Conservation (phyloP, 2,888 invertebrate species). For the Petrolisthes cinctipes region DNA sequence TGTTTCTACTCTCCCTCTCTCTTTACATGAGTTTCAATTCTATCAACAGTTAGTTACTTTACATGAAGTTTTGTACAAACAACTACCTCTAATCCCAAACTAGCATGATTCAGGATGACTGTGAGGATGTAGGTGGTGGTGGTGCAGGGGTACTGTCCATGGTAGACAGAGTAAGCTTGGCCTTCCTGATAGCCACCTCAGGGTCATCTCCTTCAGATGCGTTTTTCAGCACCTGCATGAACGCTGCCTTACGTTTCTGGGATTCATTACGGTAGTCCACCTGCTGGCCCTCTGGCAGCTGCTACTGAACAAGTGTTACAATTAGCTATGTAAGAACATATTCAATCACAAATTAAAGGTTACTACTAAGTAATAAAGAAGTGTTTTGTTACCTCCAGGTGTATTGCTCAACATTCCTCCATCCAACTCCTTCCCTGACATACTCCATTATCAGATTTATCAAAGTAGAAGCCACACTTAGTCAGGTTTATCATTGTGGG, state of each 20-base stretch:
- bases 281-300: slow-evolving; percentile 36
- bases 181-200: slow-evolving; percentile 27
- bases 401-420: neutral
- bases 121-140: too few species aligned
- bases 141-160: too few species aligned
- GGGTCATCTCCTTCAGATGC: slow-evolving; percentile 38
- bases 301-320: slow-evolving; percentile 14
- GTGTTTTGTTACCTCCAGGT: too few species aligned
- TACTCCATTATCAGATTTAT: too few species aligned
- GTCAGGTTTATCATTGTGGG: too few species aligned
- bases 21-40: too few species aligned
- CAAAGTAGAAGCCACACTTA: too few species aligned
- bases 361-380: neutral
- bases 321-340: neutral
- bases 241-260: slow-evolving; percentile 24
- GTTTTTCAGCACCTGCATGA: slow-evolving; percentile 40
- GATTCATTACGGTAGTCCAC: slow-evolving; percentile 22
- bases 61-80: too few species aligned
- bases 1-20: too few species aligned
- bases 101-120: too few species aligned
- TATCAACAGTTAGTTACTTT: too few species aligned
- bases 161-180: neutral
- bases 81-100: too few species aligned
- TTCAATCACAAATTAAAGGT: neutral
- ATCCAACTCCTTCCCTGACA: neutral